Evolutionary conservation across 37 sponge, comb jelly and placozoan genomes (phyloP).

Genomic region (Diacarnus erythraeanus): DNA sequence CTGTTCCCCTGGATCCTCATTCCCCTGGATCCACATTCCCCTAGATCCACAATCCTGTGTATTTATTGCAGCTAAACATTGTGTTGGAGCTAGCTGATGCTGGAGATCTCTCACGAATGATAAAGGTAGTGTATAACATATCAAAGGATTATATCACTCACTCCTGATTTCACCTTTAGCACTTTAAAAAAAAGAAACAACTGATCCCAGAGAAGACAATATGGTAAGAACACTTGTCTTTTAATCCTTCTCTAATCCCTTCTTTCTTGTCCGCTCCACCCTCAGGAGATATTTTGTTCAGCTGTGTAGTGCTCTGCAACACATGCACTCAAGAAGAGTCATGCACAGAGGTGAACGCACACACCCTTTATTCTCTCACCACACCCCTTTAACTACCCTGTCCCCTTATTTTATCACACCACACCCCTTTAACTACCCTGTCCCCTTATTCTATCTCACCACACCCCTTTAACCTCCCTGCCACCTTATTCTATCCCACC

Average conservation of each 20-base stretch:
- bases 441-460: background rate
- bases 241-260: slow-evolving; percentile 5
- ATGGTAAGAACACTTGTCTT: slow-evolving; percentile 52
- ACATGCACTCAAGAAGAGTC: slow-evolving; percentile 97
- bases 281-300: slow-evolving; percentile 95
- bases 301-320: slow-evolving; percentile 90
- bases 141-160: background rate
- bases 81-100: slow-evolving; percentile 99
- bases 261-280: background rate
- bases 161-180: slow-evolving; percentile 46
- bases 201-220: slow-evolving; percentile 97
- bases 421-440: background rate
- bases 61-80: slow-evolving; percentile 87
- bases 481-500: background rate
- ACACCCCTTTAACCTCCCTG: too few species aligned
- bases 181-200: slow-evolving; percentile 93
- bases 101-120: slow-evolving; percentile 97
- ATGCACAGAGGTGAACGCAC: slow-evolving; percentile 95
- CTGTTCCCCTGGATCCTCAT: too few species aligned
- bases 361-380: too few species aligned
- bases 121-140: slow-evolving; percentile 87
- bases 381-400: too few species aligned
- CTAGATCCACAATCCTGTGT: too few species aligned
- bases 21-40: too few species aligned
- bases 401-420: too few species aligned